Percentiles rank a stretch among this genome's conserved stretches.
phyloP scores from a whole-genome alignment of 2,797 vertebrate genomes.

The Chelon labrosus region DNA sequence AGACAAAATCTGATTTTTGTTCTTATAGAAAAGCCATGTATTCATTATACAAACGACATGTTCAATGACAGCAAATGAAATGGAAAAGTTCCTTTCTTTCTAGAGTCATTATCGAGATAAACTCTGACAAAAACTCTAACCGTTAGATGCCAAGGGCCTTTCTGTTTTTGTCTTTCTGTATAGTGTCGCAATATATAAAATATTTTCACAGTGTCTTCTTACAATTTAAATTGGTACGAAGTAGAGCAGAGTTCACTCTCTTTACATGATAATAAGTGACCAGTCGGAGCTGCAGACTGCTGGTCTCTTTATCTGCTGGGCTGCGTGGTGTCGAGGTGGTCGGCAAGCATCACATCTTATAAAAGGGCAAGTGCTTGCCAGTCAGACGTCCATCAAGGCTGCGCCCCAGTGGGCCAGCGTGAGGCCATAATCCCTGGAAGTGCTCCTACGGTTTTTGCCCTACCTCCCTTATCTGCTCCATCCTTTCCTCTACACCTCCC shows the following conservation, averaged over 20 bases:
- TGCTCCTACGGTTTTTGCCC: conserved; percentile 77
- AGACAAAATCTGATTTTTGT: too few species aligned
- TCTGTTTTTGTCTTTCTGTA: background rate
- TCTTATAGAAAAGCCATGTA: too few species aligned
- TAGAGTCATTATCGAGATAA: too few species aligned
- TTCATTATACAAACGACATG: too few species aligned
- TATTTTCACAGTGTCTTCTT: too few species aligned
- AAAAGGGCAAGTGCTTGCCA: conserved; percentile 81
- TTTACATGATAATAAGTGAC: conserved; percentile 25
- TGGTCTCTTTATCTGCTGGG: conserved; percentile 39
- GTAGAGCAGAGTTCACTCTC: background rate
- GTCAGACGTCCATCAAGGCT: conserved; percentile 85
- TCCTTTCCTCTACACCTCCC: conserved; percentile 59
- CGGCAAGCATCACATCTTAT: conserved; percentile 71
- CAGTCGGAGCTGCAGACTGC: conserved; percentile 21
- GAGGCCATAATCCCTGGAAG: conserved; percentile 88
- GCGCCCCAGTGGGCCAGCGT: conserved; percentile 81
- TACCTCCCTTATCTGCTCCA: conserved; percentile 68
- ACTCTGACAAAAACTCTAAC: too few species aligned
- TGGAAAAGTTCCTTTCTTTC: too few species aligned
- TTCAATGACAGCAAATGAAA: background rate
- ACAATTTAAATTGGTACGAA: too few species aligned
- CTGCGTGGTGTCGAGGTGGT: conserved; percentile 42
- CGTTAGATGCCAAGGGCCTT: too few species aligned
- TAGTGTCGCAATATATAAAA: too few species aligned